phyloP scores from a whole-genome alignment of 1,140 invertebrate species.

The Procambarus clarkii region DNA sequence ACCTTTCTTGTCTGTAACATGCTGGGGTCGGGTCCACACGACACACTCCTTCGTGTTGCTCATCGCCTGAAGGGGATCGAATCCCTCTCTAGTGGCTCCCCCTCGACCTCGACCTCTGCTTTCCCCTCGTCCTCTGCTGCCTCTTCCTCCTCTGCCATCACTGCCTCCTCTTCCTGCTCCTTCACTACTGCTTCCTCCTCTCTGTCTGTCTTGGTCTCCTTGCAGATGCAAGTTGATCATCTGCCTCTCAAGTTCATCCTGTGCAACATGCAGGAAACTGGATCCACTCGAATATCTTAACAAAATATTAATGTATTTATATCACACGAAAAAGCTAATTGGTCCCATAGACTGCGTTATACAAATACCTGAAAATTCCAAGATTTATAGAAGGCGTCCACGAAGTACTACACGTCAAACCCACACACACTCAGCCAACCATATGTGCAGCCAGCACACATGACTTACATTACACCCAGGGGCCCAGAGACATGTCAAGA shows the following conservation, averaged over 20 bases:
- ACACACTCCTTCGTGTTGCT: slow-evolving; percentile 35
- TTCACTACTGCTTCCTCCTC: neutral
- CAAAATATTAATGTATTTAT: neutral
- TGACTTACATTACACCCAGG: no score
- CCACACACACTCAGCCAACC: neutral
- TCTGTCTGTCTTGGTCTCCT: neutral
- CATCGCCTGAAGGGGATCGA: neutral
- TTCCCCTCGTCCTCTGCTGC: neutral
- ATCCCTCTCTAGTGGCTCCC: neutral
- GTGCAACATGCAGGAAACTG: neutral
- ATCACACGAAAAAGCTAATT: neutral
- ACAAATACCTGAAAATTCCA: neutral
- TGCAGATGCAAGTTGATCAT: neutral
- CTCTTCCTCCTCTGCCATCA: neutral
- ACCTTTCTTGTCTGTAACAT: slow-evolving; percentile 48
- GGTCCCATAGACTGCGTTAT: neutral
- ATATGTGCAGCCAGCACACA: neutral
- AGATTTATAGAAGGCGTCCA: neutral
- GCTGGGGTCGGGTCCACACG: slow-evolving; percentile 49
- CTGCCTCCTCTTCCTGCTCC: neutral
- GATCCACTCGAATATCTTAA: no score
- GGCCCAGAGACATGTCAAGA: no score
- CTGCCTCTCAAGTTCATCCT: neutral
- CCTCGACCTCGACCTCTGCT: neutral
- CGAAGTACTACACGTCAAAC: neutral